A percentile compares a stretch with the other conserved stretches of the same genome.
These are phyloP conservation scores for Tricholaema leucomelas DNA, from an alignment of 2,113 vertebrate species.

Conservation along the genomic window DNA sequence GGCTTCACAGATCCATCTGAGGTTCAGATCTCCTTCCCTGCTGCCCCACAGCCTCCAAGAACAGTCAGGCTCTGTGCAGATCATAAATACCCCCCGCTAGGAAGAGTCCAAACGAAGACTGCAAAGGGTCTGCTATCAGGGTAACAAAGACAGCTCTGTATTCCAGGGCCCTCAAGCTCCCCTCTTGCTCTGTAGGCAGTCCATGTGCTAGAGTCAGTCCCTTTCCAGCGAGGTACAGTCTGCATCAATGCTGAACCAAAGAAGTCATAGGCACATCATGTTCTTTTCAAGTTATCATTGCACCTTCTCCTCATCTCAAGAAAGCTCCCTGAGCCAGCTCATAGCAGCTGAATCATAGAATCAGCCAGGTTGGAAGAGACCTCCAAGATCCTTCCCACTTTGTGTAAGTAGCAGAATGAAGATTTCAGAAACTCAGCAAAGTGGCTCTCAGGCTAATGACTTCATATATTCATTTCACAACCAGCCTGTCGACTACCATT, in stretches of 20 bases:
- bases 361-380: too few relatives aligned
- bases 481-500: neutral
- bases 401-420: too few relatives aligned
- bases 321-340: fast-evolving
- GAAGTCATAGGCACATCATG: neutral
- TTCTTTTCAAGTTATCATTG: neutral
- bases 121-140: neutral
- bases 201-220: neutral
- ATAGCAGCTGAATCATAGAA: too few relatives aligned
- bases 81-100: neutral
- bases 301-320: neutral
- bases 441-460: neutral
- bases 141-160: slow-evolving; percentile 17
- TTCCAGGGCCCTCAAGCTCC: neutral
- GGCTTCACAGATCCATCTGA: neutral
- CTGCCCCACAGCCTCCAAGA: neutral
- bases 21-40: neutral
- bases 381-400: too few relatives aligned
- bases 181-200: neutral
- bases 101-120: neutral
- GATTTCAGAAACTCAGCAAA: too few relatives aligned
- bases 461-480: neutral
- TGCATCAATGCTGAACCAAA: neutral
- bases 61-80: neutral
- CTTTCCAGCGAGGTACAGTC: neutral